Evolutionary conservation across 2,113 vertebrate species (phyloP), one percentile per base, ranked within the genome.

Genomic region (Pluvialis apricaria): DNA sequence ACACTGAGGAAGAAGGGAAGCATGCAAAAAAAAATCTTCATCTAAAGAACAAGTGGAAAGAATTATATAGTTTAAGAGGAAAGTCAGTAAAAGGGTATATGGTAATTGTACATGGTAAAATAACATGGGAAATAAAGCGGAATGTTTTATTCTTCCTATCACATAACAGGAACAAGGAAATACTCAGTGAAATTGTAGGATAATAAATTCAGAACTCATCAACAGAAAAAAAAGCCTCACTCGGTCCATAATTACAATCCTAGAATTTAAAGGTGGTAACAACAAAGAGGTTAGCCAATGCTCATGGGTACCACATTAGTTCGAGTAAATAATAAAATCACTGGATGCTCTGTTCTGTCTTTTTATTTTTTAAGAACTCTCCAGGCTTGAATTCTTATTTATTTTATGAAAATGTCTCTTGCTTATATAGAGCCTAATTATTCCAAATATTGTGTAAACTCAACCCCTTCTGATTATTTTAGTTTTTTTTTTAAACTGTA

Each of bases 91-190:
- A 76, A 73, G 11, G 7, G 13, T 44, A 15, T 55, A 70, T 64
- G 14, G 11, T 61, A 85, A 79, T 36, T 76, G 57, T 31, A 22
- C 4, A 10, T 25, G 9, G 14, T 82, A 91, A 88, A 95, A 75
- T 66, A 69, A 64, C 24, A 62, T 25, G 47, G 79, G 57, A 87
- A 91, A 49, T 19, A 51, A 77, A 47, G 61, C 0, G 0, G n/a
- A 82, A 84, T 6, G 2, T 89, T 89, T 78, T 92, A 21, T 75
- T 89, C 75, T 87, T 94, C 36, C 7, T 65, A 65, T 88, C 62
- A 72, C 14, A 26, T 91, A 85, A 65, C 44, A 90, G 58, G 52
- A 94, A 95, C 70, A 91, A 92, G 89, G 89, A 94, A 95, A 89
- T 85, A 90, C 20, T 90, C 47, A 57, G 49, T 82, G 82, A 65